Evolutionary conservation across 2,888 invertebrate genomes (phyloP), one percentile per base, ranked within the genome.

Genomic region (Caenorhabditis doughertyi): DNA sequence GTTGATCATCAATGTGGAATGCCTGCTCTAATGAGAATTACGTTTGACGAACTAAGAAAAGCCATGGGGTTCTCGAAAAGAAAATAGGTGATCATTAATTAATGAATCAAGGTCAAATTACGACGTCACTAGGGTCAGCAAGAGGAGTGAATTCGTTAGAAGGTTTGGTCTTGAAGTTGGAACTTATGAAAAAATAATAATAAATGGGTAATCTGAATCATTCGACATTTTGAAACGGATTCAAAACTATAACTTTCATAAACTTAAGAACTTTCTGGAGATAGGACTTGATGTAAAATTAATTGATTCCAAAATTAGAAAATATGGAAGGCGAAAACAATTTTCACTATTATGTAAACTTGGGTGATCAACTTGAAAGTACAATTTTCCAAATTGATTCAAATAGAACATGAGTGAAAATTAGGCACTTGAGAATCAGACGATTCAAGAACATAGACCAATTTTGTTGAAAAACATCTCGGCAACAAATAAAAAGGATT

Each of bases 61-160:
- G 23, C n/a, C n/a, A 25, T 35, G 35, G 42, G 25, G 25, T 42
- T 60, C 27, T 60, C 44, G 13, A 23, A 32, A 42, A 42, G 42
- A 13, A n/a, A 47, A 44, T 60, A 44, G 25, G n/a, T 60, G 60
- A 60, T 60, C 60, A 60, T 4, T 25, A 44, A 21, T 60, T 60
- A 44, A n/a, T 25, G 27, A 60, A 60, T 60, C 60, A 60, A 60
- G 60, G 60, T 44, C 60, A 42, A 23, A 58, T 35, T 16, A 23
- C 27, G 39, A 60, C 60, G 60, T 60, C 60, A 60, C n/a, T 25
- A 60, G 23, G 42, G 42, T 58, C 42, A 42, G 16, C 5, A 13
- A 16, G 13, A 42, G 35, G 35, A 13, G 13, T 3, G 7, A 32
- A 13, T 42, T 42, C 2, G 44, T 35, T 35, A 7, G 35, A 35